Base-by-base conservation (phyloP, 2,113 vertebrate species). In the Xenopus laevis region DNA sequence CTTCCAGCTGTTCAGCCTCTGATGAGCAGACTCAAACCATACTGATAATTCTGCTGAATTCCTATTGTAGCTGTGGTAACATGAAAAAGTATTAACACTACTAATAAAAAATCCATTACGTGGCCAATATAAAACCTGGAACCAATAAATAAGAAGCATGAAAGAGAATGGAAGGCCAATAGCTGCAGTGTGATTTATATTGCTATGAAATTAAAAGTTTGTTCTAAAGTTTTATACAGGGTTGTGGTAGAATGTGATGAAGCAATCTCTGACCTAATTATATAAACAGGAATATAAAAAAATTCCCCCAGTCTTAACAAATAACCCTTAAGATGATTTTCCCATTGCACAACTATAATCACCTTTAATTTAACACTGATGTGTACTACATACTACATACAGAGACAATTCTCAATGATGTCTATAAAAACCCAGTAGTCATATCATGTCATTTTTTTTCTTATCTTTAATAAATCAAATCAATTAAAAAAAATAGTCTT, bases 21-120 rank as follows among this genome's bases (percentile, higher is more conserved):
- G 89, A 74, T 85, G 88, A 78, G 95, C 89, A 46, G 79, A 81
- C 46, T 81, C 82, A 86, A 96, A 83, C 96, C 96, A 99, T 17
- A 84, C 84, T 15, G 66, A 78, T 58, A 98, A 79, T 2, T 78
- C 83, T 7, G 86, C 83, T 0, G 86, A 91, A 76, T 93, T 92
- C 44, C 55, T 80, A 55, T 79, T 83, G 69, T 94, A 98, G 80
- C 97, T 98, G 84, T 55, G 61, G 73, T 52, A 30, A 81, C 5
- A 52, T n/a, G 16, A 55, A 50, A 55, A 16, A 16, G 16, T 9
- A 55, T 55, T 55, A n/a, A n/a, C 17, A n/a, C 15, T 17, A n/a
- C 17, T n/a, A n/a, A 50, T 50, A 16, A 12, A 50, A 55, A 16
- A 55, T 55, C 53, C 16, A 55, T 55, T n/a, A 16, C 7, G 17